These are phyloP conservation scores for Watsonalla binaria DNA, from an alignment of 2,888 invertebrate genomes.

Conservation along the genomic window DNA sequence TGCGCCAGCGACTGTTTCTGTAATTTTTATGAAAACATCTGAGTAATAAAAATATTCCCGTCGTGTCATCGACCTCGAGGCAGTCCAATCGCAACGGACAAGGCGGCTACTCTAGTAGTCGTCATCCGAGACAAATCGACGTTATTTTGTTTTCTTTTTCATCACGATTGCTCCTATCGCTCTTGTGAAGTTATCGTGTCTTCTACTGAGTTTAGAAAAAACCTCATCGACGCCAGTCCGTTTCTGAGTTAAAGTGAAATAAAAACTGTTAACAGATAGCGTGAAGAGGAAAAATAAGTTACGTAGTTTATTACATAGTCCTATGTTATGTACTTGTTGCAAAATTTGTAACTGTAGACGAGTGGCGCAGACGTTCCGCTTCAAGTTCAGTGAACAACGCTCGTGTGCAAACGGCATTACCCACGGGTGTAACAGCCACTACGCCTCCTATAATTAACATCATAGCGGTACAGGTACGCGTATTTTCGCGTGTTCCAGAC, in stretches of 20 bases:
- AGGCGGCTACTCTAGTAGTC: conserved; percentile 43
- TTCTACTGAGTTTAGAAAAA: conserved; percentile 15
- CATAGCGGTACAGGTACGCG: conserved; percentile 6
- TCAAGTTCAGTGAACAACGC: conserved; percentile 31
- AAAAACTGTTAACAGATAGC: not conserved
- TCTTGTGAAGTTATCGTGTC: conserved; percentile 11
- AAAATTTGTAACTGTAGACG: conserved; percentile 11
- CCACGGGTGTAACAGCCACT: conserved; percentile 7
- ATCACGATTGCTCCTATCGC: conserved; percentile 40
- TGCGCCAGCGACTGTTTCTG: conserved; percentile 10
- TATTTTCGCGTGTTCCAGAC: too few relatives aligned
- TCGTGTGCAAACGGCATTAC: conserved; percentile 38
- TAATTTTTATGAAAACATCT: conserved; percentile 15
- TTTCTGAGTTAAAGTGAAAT: conserved; percentile 6
- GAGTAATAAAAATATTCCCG: conserved; percentile 29
- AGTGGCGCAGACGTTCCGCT: conserved; percentile 27
- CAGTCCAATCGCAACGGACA: conserved; percentile 49
- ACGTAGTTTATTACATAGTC: conserved; percentile 7
- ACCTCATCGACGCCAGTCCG: conserved; percentile 20
- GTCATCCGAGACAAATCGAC: conserved; percentile 65
- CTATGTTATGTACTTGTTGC: not conserved
- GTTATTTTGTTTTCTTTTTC: conserved; percentile 43
- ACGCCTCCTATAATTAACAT: conserved; percentile 41
- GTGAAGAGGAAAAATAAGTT: not conserved
- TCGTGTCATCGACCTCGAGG: conserved; percentile 56